These are phyloP conservation scores for Tholera decimalis DNA, from an alignment of 2,888 invertebrate genomes.

Conservation along the genomic window DNA sequence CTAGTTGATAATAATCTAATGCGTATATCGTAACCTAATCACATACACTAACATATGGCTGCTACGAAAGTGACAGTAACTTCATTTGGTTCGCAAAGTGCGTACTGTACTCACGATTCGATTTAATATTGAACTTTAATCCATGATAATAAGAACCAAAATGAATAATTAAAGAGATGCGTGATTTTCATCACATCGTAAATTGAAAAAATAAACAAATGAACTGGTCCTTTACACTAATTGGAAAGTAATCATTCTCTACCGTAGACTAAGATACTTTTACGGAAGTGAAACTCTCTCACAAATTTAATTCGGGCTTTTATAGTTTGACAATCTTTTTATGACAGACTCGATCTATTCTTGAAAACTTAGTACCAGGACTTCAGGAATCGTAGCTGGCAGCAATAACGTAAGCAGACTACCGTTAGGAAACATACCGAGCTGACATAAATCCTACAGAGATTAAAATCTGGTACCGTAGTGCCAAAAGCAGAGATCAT, in stretches of 20 bases:
- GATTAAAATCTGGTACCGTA: constrained; percentile 40
- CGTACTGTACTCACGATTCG: constrained; percentile 32
- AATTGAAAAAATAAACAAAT: constrained; percentile 46
- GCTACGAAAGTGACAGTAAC: constrained; percentile 68
- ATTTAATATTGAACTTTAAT: constrained; percentile 52
- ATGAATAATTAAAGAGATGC: constrained; percentile 32
- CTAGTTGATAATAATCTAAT: constrained; percentile 37
- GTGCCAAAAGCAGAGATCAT: constrained; percentile 50
- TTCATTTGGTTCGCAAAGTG: constrained; percentile 58
- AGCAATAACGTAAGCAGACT: constrained; percentile 41
- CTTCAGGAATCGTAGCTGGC: constrained; percentile 29
- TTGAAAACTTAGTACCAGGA: constrained; percentile 41
- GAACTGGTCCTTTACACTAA: constrained; percentile 42
- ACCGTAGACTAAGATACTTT: not conserved
- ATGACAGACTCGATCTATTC: constrained; percentile 34
- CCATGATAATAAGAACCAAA: constrained; percentile 41
- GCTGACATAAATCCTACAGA: constrained; percentile 40
- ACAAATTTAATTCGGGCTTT: not conserved
- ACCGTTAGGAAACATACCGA: constrained; percentile 43
- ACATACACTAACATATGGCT: constrained; percentile 49
- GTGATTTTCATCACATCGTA: constrained; percentile 49
- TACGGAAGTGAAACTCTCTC: not conserved
- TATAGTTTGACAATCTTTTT: not conserved
- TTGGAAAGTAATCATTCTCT: constrained; percentile 8
- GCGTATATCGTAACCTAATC: constrained; percentile 50